Base-by-base conservation (phyloP, 2,888 invertebrate species). In the Pteria penguin region DNA sequence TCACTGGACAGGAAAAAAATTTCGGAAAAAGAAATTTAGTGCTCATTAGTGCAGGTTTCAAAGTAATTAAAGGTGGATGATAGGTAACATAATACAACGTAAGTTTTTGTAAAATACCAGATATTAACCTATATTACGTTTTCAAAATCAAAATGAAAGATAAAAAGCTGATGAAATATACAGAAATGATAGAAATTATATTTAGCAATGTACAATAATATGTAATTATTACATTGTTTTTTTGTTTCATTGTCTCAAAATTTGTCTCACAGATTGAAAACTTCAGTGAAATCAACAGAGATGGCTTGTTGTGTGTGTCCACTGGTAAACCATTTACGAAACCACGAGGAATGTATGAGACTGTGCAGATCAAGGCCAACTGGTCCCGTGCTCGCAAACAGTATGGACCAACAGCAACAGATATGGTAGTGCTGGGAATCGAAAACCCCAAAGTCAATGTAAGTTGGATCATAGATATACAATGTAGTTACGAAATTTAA, bases 341-440 rank as follows among this genome's bases (percentile, higher is more conserved):
- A 14, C 85, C 89, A 2, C 82, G 85, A 63, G 85, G 84, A 3
- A 81, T 80, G 55, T 81, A 82, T 32, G 85, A 88, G 27, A 82
- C 87, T 31, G 84, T 92, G 18, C 91, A 92, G 79, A 82, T 92
- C 29, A 91, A 91, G 77, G 92, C 92, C n/a, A 92, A 91, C 84
- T 92, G 92, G 92, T 87, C 89, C 0, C 87, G 92, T 3, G 91
- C 91, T 4, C 83, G 90, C 33, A 90, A 89, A 69, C 84, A 88
- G 79, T 89, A 92, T 76, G 92, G 92, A 4, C 86, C 86, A 14
- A 71, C 82, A 11, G 90, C 91, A 5, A 92, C 92, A 8, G 91
- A 92, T 77, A 82, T 92, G 3, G 82, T 85, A 18, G 91, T 92
- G 3, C 80, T 81, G 22, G 83, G 89, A 1, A 76, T 85, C 5